A percentile compares a stretch with the other conserved stretches of the same genome.
These are phyloP conservation scores for Ceratina australensis DNA, from an alignment of 1,140 invertebrate genomes.

Conservation along the genomic window DNA sequence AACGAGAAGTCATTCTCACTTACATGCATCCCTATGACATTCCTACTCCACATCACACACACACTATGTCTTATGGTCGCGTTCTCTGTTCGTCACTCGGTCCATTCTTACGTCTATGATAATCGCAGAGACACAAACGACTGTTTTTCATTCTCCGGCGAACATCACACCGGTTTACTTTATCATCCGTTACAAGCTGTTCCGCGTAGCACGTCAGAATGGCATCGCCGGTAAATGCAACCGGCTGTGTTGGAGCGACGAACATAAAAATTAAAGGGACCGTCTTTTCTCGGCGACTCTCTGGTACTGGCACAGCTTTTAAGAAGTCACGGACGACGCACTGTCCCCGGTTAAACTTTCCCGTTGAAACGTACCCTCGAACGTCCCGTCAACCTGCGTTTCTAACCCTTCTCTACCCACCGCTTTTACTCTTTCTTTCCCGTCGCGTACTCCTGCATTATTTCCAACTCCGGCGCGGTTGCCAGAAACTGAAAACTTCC, in stretches of 20 bases:
- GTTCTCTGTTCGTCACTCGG: too few relatives aligned
- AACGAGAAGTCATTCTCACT: too few relatives aligned
- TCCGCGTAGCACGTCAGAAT: too few relatives aligned
- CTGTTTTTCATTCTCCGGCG: background rate
- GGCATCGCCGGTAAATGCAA: too few relatives aligned
- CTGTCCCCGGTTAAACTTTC: constrained; percentile 11
- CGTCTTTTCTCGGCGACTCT: background rate
- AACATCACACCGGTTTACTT: background rate
- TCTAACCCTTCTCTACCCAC: background rate
- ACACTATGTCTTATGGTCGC: too few relatives aligned
- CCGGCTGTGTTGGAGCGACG: background rate
- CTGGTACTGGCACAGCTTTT: constrained; percentile 17
- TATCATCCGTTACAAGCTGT: background rate
- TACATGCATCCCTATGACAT: too few relatives aligned
- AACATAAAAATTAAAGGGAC: constrained; percentile 21
- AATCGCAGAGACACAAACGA: background rate
- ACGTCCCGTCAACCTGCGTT: constrained; percentile 12
- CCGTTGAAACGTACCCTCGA: constrained; percentile 1
- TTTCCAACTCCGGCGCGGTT: constrained; percentile 18
- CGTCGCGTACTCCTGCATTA: constrained; percentile 16
- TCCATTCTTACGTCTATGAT: too few relatives aligned
- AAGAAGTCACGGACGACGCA: constrained; percentile 24
- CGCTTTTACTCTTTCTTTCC: background rate
- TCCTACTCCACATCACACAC: too few relatives aligned
- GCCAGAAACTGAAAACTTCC: constrained; percentile 14